Evolutionary conservation across 2,797 vertebrate genomes (phyloP), one percentile per base, ranked within the genome.

Genomic region (Chrysolophus pictus): DNA sequence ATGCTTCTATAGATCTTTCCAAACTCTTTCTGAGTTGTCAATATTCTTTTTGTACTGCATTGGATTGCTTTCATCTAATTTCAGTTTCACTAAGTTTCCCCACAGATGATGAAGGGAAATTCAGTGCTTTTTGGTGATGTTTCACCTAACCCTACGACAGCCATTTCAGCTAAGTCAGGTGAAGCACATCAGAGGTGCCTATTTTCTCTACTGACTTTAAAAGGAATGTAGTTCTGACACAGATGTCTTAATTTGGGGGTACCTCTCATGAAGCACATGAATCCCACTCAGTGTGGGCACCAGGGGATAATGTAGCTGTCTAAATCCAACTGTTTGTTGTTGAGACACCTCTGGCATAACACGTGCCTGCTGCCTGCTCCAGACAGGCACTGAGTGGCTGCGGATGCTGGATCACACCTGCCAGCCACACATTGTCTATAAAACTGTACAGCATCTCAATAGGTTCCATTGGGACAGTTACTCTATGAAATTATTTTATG

Each of bases 321-420:
- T 59, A 69, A 73, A 69, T 35, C 23, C 5, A 6, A 10, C 47
- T 44, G n/a, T 24, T 85, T 82, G 24, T 0, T 16, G 0, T 85
- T 69, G 84, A 84, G 79, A 75, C 8, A 91, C 89, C 92, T 88
- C 67, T 19, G 92, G 92, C 92, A 93, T 63, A 87, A 72, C 92
- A 96, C 63, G 69, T 93, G 92, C 87, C 87, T 80, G 60, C 39
- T 39, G 14, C 14, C 15, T 83, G 64, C 39, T 64, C 49, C 37
- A 24, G 37, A 41, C 21, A 41, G 49, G 28, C 69, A 41, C 46
- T 21, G 22, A 41, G 53, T 1, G 9, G 14, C 79, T 39, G 6
- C 3, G 63, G 87, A 92, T 72, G 79, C 72, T n/a, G 6, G 7
- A 59, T 37, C 87, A 75, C 85, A 93, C 87, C 87, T 94, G 79